Evolutionary conservation across 2,113 vertebrate genomes (phyloP), one percentile per base, ranked within the genome.

Genomic region (Patagioenas fasciata): DNA sequence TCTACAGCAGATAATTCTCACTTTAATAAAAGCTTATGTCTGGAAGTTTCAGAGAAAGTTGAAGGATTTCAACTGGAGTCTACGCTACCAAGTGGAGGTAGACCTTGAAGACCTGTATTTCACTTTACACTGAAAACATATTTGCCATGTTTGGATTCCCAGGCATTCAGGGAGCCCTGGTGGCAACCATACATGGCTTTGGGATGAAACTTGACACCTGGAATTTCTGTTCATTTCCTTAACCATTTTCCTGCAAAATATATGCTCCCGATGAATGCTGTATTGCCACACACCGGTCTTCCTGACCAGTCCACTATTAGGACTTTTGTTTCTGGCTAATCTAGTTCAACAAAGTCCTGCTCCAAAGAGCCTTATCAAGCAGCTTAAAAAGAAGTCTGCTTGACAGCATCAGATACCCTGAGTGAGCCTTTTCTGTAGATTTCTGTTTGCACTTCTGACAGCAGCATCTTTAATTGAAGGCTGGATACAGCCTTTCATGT

Each of bases 1-100:
- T 17, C n/a, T 62, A 28, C 4, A 40, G n/a, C 10, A 64, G 51
- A 29, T 36, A 81, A 40, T 42, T 62, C 11, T 80, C n/a, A 62
- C 70, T 66, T 82, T 81, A 91, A 38, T 80, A 32, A 69, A 88
- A 73, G 10, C 2, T 72, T 56, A 40, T 19, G 15, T 56, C 50
- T 70, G 19, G 36, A 70, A 61, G 3, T 65, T 83, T 93, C 47
- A 77, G 44, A 56, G 19, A 15, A 91, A 73, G 6, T 8, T 86
- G 40, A 77, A 53, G 28, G 18, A 77, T 60, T 85, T 6, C 20
- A 72, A 7, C 3, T 66, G 32, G n/a, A 11, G 4, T 60, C 29
- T 36, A 73, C 1, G 1, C 13, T 34, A 21, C 50, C 1, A 3
- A 62, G 15, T 1, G 0, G 16, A 85, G 11, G 11, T 77, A 19